These are phyloP conservation scores for Mycteria americana DNA, from an alignment of 2,797 vertebrate species.

Conservation along the genomic window DNA sequence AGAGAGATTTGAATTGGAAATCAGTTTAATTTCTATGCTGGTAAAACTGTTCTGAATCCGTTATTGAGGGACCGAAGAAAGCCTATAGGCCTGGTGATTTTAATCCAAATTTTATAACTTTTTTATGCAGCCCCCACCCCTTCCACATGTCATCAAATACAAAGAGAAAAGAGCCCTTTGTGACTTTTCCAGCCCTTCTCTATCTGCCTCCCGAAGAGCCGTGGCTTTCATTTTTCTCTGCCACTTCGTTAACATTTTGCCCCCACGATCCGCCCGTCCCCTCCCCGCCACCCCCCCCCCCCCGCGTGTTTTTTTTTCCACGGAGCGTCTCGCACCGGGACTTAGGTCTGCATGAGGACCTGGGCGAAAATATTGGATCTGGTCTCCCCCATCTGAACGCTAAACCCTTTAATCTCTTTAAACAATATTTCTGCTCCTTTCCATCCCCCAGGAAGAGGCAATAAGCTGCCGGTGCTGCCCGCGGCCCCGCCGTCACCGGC, in stretches of 20 bases:
- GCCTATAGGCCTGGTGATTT: constrained; percentile 78
- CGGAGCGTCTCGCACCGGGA: neutral
- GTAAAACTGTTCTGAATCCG: constrained; percentile 80
- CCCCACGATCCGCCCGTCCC: neutral
- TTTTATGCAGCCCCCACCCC: constrained; percentile 62
- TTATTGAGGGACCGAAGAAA: constrained; percentile 78
- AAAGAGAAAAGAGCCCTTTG: constrained; percentile 68
- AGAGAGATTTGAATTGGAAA: constrained; percentile 87
- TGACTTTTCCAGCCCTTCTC: constrained; percentile 50
- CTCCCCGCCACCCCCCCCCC: neutral
- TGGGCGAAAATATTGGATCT: neutral
- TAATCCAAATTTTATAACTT: constrained; percentile 84
- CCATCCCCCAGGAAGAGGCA: neutral
- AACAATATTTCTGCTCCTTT: constrained; percentile 1
- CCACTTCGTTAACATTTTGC: neutral
- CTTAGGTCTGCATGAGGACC: neutral
- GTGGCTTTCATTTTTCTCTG: neutral
- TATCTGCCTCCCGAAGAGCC: constrained; percentile 9
- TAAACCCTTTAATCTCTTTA: constrained; percentile 28
- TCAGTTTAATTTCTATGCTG: constrained; percentile 82
- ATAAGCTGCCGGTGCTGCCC: neutral
- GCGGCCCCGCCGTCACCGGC: neutral
- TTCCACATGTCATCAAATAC: constrained; percentile 67
- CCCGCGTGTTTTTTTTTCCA: neutral
- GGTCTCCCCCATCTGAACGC: neutral